Conservation (phyloP, 2,113 vertebrate genomes). For the Hippoglossus stenolepis region DNA sequence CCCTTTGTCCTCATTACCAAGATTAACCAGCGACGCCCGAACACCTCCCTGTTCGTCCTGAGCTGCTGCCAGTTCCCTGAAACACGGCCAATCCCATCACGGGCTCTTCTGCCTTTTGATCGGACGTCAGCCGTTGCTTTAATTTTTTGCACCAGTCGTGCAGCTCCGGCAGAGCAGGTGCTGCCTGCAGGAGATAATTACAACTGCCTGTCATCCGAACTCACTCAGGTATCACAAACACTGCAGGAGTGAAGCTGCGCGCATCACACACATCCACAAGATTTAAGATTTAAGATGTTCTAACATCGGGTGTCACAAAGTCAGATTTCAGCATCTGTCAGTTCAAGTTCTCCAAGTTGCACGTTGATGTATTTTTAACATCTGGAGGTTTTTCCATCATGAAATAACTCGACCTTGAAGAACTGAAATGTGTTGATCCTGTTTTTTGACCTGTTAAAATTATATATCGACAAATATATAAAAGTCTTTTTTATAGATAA, state of each 20-base stretch:
- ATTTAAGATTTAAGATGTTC: too few relatives aligned
- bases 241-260: not conserved
- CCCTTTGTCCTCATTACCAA: not conserved
- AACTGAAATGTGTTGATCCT: not conserved
- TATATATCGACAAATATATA: too few relatives aligned
- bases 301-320: too few relatives aligned
- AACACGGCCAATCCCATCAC: not conserved
- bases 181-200: slow-evolving; percentile 35
- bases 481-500: not conserved
- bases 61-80: slow-evolving; percentile 2
- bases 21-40: not conserved
- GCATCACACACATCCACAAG: not conserved
- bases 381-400: too few relatives aligned
- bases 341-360: not conserved
- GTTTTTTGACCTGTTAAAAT: not conserved
- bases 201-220: not conserved
- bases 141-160: not conserved
- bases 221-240: not conserved
- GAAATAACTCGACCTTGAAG: not conserved
- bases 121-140: not conserved
- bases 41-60: not conserved
- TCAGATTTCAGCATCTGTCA: not conserved
- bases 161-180: not conserved
- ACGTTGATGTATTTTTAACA: not conserved
- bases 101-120: not conserved